Conservation (phyloP, 2,888 invertebrate genomes). For the Andrena dorsata region DNA sequence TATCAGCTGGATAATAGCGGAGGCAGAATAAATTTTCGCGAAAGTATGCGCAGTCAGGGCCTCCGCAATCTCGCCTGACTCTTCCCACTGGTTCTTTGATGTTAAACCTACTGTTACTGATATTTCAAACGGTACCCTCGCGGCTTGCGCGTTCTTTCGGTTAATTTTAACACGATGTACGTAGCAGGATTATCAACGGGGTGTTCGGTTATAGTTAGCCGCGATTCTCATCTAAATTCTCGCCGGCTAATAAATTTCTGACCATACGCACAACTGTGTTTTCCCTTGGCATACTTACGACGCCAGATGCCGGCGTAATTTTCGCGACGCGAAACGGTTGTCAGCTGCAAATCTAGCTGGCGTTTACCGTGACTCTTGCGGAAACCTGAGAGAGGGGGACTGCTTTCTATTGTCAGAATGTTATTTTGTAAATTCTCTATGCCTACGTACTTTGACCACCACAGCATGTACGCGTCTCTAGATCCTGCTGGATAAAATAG, state of each 20-base stretch:
- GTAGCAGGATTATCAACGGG: conserved; percentile 25
- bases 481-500: not conserved
- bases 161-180: conserved; percentile 20
- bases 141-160: not conserved
- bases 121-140: conserved; percentile 10
- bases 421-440: not conserved
- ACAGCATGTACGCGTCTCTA: not conserved
- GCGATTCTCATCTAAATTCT: conserved; percentile 23
- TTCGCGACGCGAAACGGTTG: conserved; percentile 25
- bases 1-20: not conserved
- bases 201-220: conserved; percentile 10
- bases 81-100: not conserved
- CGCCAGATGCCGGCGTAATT: conserved; percentile 26
- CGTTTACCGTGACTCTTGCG: conserved; percentile 1
- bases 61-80: not conserved
- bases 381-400: conserved; percentile 5
- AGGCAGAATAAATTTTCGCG: not conserved
- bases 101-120: not conserved
- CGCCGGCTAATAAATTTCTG: conserved; percentile 29
- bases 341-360: conserved; percentile 17
- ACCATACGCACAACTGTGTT: conserved; percentile 24
- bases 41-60: not conserved
- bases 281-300: conserved; percentile 30
- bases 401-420: conserved; percentile 3
- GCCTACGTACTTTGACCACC: not conserved